Base-by-base conservation (phyloP, 2,113 vertebrate genomes). In the Phalacrocorax carbo region DNA sequence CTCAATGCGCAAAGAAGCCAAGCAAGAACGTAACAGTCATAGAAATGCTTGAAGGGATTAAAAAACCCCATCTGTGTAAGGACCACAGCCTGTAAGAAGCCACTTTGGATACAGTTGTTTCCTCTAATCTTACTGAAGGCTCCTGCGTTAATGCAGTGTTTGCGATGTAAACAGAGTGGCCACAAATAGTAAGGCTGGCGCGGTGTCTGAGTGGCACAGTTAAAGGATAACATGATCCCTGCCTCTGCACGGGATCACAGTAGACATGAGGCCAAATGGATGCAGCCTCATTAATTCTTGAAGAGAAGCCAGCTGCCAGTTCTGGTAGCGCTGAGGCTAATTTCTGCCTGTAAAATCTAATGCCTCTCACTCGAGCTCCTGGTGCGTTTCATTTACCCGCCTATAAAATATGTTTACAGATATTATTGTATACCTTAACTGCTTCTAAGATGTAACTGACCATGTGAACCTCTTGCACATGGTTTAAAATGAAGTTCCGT, bases 361-460 rank as follows among this genome's bases (percentile, higher is more conserved):
- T 4, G 40, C 29, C 7, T 10, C 19, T 78, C 4, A 0, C n/a
- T 69, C 2, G 1, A 38, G 34, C 44, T 65, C 13, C 36, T 52
- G 2, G 0, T 34, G n/a, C 13, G 0, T 20, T 71, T 26, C 10
- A 5, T 60, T 86, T 73, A 20, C 42, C 55, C 42, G 8, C 44
- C 36, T 52, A 9, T 46, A 36, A 75, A 91, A 91, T 25, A 69
- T 0, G 1, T 27, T 38, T 49, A 16, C 23, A 27, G 29, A 32
- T 57, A 36, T 30, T 60, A 19, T 19, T 2, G 0, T 51, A 17
- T 15, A 13, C 29, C 7, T 49, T 57, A 30, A 32, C n/a, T n/a
- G n/a, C 40, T 68, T 27, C 54, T 52, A 36, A 57, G 42, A 9
- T 40, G 36, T 18, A 30, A 18, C 44, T 11, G 64, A n/a, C 38